phyloP scores from a whole-genome alignment of 2,797 vertebrate genomes.

The Pseudotriccus pelzelni region DNA sequence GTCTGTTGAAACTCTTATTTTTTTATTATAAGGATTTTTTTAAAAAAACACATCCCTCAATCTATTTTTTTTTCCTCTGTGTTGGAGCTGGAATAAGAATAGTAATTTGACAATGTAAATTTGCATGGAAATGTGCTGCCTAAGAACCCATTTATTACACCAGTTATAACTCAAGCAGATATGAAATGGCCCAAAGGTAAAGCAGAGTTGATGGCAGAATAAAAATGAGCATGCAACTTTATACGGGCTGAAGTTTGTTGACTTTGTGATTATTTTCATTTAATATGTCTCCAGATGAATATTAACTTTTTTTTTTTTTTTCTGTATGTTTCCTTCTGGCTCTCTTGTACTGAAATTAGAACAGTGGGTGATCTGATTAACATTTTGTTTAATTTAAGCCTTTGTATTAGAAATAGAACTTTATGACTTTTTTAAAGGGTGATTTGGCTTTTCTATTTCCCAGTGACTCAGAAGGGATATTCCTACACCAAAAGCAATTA shows the following conservation, averaged over 20 bases:
- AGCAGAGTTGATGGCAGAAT: slow-evolving; percentile 14
- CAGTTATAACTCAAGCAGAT: slow-evolving; percentile 45
- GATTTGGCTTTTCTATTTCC: background rate
- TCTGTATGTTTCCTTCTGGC: background rate
- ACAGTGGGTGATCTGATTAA: background rate
- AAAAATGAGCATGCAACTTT: slow-evolving; percentile 28
- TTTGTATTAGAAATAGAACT: background rate
- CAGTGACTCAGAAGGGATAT: background rate
- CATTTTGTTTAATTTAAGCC: background rate
- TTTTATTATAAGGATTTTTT: background rate
- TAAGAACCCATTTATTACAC: slow-evolving; percentile 47
- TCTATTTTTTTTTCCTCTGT: background rate
- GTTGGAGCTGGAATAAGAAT: slow-evolving; percentile 30
- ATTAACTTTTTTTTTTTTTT: background rate
- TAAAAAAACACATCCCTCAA: background rate
- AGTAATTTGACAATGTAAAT: slow-evolving; percentile 46
- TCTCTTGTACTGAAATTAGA: background rate
- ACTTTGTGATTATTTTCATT: slow-evolving; percentile 39
- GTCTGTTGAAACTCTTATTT: background rate
- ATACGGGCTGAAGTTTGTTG: slow-evolving; percentile 20
- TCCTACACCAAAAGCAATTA: background rate
- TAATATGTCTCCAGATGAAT: background rate
- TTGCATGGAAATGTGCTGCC: slow-evolving; percentile 56
- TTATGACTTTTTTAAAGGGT: background rate
- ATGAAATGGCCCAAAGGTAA: slow-evolving; percentile 56